Evolutionary conservation across 2,113 vertebrate species (phyloP).

Genomic region (Passer domesticus): DNA sequence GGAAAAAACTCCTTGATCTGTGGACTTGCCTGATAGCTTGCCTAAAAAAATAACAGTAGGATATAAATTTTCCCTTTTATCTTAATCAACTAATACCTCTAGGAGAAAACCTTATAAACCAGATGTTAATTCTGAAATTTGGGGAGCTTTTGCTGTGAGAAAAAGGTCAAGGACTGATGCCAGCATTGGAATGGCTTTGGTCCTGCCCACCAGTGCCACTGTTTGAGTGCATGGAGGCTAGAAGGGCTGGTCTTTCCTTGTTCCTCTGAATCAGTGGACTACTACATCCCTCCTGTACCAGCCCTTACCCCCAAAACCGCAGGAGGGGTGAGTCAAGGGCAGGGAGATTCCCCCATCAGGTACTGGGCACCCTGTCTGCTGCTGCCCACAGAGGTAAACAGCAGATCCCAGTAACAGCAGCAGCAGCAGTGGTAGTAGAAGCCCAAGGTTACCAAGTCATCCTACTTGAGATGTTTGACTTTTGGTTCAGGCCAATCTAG

Average conservation of each 20-base stretch:
- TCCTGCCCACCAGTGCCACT: not conserved
- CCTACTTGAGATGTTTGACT: not conserved
- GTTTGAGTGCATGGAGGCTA: not conserved
- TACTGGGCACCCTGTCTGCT: not conserved
- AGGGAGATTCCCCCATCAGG: not conserved
- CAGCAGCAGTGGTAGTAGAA: not conserved
- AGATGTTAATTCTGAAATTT: not conserved
- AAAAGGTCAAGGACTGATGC: not conserved
- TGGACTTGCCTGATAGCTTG: not conserved
- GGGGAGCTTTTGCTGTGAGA: not conserved
- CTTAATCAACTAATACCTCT: not conserved
- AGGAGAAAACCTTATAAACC: not conserved
- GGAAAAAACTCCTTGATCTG: accelerated
- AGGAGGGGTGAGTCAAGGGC: not conserved
- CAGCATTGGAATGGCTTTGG: not conserved
- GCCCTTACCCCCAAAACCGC: not conserved
- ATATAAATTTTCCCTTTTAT: not conserved
- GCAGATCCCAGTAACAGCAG: not conserved
- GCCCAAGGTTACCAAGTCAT: not conserved
- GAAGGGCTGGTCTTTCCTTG: not conserved
- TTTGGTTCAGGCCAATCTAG: not conserved
- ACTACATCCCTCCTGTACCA: not conserved
- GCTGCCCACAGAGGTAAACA: not conserved
- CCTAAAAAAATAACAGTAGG: not conserved
- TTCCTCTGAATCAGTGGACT: not conserved